Conservation (phyloP, 2,888 invertebrate species). For the Ormyrus nitidulus region DNA sequence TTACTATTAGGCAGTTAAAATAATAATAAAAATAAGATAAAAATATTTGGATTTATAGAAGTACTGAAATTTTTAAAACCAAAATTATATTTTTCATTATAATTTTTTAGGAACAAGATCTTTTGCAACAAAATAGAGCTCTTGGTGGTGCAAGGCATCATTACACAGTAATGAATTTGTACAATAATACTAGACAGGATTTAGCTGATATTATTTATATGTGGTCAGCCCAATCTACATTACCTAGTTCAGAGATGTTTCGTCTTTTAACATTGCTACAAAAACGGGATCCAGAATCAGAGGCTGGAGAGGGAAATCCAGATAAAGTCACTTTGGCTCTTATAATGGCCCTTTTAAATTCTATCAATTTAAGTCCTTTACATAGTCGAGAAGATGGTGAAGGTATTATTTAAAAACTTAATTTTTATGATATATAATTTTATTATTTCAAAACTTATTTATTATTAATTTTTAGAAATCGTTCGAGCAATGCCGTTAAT, state of each 20-base stretch:
- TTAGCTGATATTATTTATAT: slow-evolving; percentile 86
- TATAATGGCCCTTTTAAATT: slow-evolving; percentile 89
- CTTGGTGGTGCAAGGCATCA: slow-evolving; percentile 91
- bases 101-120: slow-evolving; percentile 78
- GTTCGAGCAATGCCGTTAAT: slow-evolving; percentile 71
- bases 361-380: slow-evolving; percentile 88
- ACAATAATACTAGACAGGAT: slow-evolving; percentile 84
- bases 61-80: too few relatives aligned
- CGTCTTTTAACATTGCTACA: slow-evolving; percentile 75
- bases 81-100: slow-evolving; percentile 3
- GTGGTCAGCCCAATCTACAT: slow-evolving; percentile 85
- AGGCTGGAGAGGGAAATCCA: slow-evolving; percentile 82
- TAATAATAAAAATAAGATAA: too few relatives aligned
- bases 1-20: too few relatives aligned
- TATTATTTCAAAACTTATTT: slow-evolving; percentile 17
- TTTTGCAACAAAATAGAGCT: slow-evolving; percentile 91
- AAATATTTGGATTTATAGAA: too few relatives aligned
- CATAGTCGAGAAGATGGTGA: slow-evolving; percentile 86
- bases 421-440: slow-evolving; percentile 24
- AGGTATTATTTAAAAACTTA: slow-evolving; percentile 65
- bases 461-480: slow-evolving; percentile 64
- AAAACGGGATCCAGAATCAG: slow-evolving; percentile 72
- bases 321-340: slow-evolving; percentile 88
- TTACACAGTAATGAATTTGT: slow-evolving; percentile 85
- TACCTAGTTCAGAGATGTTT: slow-evolving; percentile 84